Evolutionary conservation across 2,113 vertebrate species (phyloP).

Genomic region (Psilopogon haemacephalus): DNA sequence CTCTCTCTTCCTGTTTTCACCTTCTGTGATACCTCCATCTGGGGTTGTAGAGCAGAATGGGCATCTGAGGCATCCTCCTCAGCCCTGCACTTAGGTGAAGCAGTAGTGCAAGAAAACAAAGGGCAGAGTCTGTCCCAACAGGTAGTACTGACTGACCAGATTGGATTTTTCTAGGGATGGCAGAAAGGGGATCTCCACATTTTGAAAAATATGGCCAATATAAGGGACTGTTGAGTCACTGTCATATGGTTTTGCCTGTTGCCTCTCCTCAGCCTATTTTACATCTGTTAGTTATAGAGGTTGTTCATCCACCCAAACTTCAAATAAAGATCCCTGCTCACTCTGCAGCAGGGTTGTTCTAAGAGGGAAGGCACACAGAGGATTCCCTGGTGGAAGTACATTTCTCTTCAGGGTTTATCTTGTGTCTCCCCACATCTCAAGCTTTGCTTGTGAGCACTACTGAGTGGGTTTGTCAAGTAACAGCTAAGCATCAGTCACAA

Average conservation of each 20-base stretch:
- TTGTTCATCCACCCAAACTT: background rate
- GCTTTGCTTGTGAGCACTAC: background rate
- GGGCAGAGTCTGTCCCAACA: background rate
- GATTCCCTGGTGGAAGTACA: background rate
- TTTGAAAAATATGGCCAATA: background rate
- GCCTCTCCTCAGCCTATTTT: background rate
- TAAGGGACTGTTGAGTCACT: background rate
- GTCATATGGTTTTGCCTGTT: background rate
- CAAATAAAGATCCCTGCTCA: background rate
- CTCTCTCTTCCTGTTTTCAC: background rate
- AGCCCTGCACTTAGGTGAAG: background rate
- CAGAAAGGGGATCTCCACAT: background rate
- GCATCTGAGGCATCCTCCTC: background rate
- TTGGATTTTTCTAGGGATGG: background rate
- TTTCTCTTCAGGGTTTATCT: background rate
- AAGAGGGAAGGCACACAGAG: background rate
- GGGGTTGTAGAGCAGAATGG: background rate
- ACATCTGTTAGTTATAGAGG: background rate
- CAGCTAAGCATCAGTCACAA: background rate
- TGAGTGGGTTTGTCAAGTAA: background rate
- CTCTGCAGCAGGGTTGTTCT: background rate
- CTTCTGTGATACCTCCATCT: background rate
- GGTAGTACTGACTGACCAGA: background rate
- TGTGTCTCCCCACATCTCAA: background rate
- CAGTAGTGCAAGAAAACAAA: background rate